These are phyloP conservation scores for Caradrina kadenii DNA, from an alignment of 2,888 invertebrate species.

Conservation along the genomic window DNA sequence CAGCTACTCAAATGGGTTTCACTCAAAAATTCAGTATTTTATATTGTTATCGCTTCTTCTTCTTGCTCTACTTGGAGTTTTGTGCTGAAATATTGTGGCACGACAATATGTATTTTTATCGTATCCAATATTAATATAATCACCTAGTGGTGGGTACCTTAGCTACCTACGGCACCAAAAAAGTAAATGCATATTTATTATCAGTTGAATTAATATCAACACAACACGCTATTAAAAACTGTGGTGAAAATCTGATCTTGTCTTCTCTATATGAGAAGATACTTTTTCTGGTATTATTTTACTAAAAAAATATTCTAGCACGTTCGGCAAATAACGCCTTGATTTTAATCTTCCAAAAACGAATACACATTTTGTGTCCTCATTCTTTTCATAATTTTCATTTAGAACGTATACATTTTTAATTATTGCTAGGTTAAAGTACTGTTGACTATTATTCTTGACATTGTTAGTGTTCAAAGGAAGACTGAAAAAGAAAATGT, in stretches of 20 bases:
- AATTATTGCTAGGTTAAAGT: no score
- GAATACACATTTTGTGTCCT: not conserved
- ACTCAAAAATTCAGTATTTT: slow-evolving; percentile 57
- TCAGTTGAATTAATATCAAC: not conserved
- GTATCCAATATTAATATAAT: slow-evolving; percentile 9
- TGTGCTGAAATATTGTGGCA: slow-evolving; percentile 36
- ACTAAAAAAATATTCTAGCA: not conserved
- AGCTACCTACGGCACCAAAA: no score
- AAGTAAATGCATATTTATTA: not conserved
- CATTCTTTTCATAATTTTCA: no score
- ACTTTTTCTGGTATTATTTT: not conserved
- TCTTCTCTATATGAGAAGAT: not conserved
- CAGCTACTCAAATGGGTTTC: slow-evolving; percentile 52
- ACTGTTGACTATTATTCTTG: no score
- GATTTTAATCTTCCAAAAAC: not conserved
- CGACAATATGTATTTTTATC: slow-evolving; percentile 1
- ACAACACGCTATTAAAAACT: no score
- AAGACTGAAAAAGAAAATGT: not conserved
- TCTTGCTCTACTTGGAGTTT: slow-evolving; percentile 27
- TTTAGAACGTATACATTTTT: no score
- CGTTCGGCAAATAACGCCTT: not conserved
- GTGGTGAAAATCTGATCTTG: no score
- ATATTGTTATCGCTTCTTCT: slow-evolving; percentile 47
- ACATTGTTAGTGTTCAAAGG: not conserved
- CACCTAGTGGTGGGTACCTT: not conserved